Percentiles rank a stretch among this genome's conserved stretches.
phyloP scores from a whole-genome alignment of 2,888 invertebrate genomes.

The Apotomis capreana region DNA sequence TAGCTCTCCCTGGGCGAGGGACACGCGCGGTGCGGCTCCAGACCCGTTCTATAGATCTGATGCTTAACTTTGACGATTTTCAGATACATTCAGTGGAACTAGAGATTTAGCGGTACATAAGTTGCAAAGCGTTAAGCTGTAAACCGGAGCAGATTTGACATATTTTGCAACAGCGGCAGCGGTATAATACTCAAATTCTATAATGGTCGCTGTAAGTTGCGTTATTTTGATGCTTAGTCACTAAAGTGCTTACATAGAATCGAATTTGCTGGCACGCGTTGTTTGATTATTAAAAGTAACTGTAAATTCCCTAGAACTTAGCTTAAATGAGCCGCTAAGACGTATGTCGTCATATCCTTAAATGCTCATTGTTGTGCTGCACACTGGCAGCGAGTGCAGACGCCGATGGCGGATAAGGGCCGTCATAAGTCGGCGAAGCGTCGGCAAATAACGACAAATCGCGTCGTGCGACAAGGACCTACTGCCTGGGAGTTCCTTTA shows the following conservation, averaged over 20 bases:
- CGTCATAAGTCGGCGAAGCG: constrained; percentile 68
- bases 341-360: constrained; percentile 68
- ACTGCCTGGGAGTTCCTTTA: constrained; percentile 28
- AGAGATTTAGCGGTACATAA: background rate
- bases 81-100: background rate
- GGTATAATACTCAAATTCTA: too few relatives aligned
- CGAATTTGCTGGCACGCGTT: background rate
- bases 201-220: too few relatives aligned
- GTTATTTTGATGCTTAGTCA: too few relatives aligned
- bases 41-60: constrained; percentile 12
- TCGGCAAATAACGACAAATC: constrained; percentile 79
- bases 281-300: background rate
- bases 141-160: too few relatives aligned
- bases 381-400: constrained; percentile 70
- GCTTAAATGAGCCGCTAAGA: constrained; percentile 34
- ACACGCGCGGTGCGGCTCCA: constrained; percentile 60
- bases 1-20: constrained; percentile 71
- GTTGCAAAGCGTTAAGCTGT: too few relatives aligned
- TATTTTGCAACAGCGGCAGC: too few relatives aligned
- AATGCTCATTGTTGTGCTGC: constrained; percentile 80
- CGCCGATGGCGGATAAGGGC: constrained; percentile 76
- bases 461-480: constrained; percentile 49
- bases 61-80: constrained; percentile 10
- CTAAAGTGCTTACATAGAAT: too few relatives aligned
- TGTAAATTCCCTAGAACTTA: constrained; percentile 9